These are phyloP conservation scores for Cygnus buccinator DNA, from an alignment of 2,113 vertebrate species.

Conservation along the genomic window DNA sequence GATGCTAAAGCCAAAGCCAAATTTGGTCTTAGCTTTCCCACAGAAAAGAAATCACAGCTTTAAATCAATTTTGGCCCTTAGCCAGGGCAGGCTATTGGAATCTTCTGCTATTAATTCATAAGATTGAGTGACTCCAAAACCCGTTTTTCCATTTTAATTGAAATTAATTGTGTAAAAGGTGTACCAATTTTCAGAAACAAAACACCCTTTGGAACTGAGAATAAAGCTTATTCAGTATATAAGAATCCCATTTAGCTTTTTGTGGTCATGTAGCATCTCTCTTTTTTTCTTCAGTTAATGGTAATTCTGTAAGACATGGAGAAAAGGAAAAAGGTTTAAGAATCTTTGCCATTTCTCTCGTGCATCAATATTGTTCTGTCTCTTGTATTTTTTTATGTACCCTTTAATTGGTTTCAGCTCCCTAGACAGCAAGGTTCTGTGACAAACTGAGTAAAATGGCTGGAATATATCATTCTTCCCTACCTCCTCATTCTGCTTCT, in stretches of 20 bases:
- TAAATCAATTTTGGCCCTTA: background rate
- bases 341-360: background rate
- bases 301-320: background rate
- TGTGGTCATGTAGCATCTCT: background rate
- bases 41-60: background rate
- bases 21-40: background rate
- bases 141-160: background rate
- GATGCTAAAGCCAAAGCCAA: background rate
- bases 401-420: background rate
- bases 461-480: background rate
- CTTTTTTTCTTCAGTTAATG: background rate
- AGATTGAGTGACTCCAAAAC: background rate
- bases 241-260: background rate
- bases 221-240: background rate
- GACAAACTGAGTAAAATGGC: background rate
- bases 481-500: background rate
- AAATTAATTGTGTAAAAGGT: background rate
- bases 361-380: background rate
- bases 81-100: background rate
- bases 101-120: conserved; percentile 5
- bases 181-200: background rate
- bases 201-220: background rate
- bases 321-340: background rate
- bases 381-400: background rate
- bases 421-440: background rate